Conservation (phyloP, 35 echinoderm and acorn worm genomes). For the Diadema setosum region DNA sequence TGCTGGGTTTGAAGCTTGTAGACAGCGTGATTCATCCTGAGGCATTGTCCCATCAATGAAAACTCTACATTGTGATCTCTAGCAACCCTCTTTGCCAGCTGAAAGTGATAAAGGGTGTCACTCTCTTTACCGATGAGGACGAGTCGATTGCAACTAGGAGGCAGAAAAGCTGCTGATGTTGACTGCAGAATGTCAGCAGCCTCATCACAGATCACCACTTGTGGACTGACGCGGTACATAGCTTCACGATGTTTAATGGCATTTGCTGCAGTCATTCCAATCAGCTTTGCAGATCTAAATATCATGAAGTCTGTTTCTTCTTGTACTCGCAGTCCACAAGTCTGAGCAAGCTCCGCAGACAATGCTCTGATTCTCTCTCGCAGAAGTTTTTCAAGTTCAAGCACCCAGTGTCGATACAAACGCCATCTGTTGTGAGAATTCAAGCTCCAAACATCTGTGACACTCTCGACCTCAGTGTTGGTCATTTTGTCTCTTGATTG, state of each 20-base stretch:
- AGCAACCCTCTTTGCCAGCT: background rate
- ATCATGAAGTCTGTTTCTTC: slow-evolving; percentile 60
- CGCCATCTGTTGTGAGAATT: slow-evolving; percentile 31
- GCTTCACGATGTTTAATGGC: background rate
- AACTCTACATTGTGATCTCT: background rate
- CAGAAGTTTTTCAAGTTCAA: background rate
- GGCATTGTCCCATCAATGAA: background rate
- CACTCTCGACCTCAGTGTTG: slow-evolving; percentile 12
- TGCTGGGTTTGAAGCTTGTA: background rate
- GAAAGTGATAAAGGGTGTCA: background rate
- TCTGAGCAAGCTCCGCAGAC: background rate
- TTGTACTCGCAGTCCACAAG: slow-evolving; percentile 29
- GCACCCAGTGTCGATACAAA: slow-evolving; percentile 69
- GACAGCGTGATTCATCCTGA: background rate
- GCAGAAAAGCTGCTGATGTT: background rate
- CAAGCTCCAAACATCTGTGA: slow-evolving; percentile 57
- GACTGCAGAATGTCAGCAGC: slow-evolving; percentile 43
- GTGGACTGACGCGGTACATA: slow-evolving; percentile 4
- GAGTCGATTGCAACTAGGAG: slow-evolving; percentile 2
- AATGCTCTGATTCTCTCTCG: background rate
- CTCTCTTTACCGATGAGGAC: slow-evolving; percentile 28
- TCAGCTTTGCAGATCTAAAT: slow-evolving; percentile 34
- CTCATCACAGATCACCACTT: slow-evolving; percentile 34
- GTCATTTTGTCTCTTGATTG: slow-evolving; percentile 40
- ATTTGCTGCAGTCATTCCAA: slow-evolving; percentile 84